phyloP scores from a whole-genome alignment of 2,888 invertebrate species.

The Ptilodon capucinus region DNA sequence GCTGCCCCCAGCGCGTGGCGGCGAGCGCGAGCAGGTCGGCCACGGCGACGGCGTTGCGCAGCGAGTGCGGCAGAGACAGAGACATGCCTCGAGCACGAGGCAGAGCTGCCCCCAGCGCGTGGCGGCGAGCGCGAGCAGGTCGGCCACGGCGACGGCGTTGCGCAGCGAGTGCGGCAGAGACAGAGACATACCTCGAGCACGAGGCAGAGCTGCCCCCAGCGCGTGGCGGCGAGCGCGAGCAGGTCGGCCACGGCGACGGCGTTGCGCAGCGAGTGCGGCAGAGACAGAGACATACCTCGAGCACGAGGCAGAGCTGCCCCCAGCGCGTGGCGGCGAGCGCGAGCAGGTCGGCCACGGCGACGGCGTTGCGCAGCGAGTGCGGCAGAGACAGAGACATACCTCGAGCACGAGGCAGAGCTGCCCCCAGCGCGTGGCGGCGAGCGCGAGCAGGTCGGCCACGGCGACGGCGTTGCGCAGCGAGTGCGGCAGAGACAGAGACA shows the following conservation, averaged over 20 bases:
- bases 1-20: conserved; percentile 93
- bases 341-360: conserved; percentile 94
- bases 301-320: conserved; percentile 89
- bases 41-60: conserved; percentile 93
- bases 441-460: conserved; percentile 94
- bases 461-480: conserved; percentile 94
- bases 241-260: conserved; percentile 96
- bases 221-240: conserved; percentile 91
- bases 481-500: no score
- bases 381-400: no score
- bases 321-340: conserved; percentile 93
- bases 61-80: no score
- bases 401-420: conserved; percentile 88
- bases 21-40: conserved; percentile 95
- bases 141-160: conserved; percentile 94
- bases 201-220: conserved; percentile 91
- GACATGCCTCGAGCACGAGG: no score
- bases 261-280: conserved; percentile 92
- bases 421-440: conserved; percentile 93
- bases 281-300: no score
- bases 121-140: conserved; percentile 93
- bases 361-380: conserved; percentile 93
- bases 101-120: conserved; percentile 92
- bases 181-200: no score
- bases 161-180: conserved; percentile 92